Conservation (phyloP, 2,888 invertebrate species). For the Sturmia bella region DNA sequence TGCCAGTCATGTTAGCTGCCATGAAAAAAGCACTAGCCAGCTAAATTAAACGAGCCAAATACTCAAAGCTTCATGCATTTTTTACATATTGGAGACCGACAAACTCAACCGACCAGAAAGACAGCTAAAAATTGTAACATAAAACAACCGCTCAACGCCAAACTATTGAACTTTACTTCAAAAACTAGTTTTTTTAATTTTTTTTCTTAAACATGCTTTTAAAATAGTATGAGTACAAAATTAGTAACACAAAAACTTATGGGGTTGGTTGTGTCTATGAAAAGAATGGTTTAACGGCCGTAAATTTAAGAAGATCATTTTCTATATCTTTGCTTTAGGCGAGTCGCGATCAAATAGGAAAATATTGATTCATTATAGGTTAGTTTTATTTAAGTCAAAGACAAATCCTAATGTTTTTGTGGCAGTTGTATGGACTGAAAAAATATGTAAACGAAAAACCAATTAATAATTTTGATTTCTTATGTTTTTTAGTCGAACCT, state of each 20-base stretch:
- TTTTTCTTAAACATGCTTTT: not conserved
- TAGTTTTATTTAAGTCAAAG: too few species aligned
- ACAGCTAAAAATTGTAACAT: slow-evolving; percentile 68
- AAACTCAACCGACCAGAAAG: slow-evolving; percentile 65
- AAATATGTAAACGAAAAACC: too few species aligned
- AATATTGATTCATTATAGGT: not conserved
- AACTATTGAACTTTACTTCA: slow-evolving; percentile 66
- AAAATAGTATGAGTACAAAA: slow-evolving; percentile 6
- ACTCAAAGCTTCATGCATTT: slow-evolving; percentile 29
- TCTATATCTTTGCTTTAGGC: too few species aligned
- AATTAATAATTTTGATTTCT: too few species aligned
- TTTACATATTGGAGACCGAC: slow-evolving; percentile 57
- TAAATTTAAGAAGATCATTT: too few species aligned
- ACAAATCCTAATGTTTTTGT: too few species aligned
- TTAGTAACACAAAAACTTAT: slow-evolving; percentile 24
- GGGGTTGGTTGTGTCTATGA: not conserved
- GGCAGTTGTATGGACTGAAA: too few species aligned
- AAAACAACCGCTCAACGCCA: slow-evolving; percentile 49
- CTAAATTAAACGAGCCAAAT: slow-evolving; percentile 21
- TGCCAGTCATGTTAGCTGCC: slow-evolving; percentile 16
- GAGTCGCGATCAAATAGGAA: too few species aligned
- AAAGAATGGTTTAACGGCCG: too few species aligned
- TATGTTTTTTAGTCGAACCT: too few species aligned
- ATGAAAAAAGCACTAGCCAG: slow-evolving; percentile 8
- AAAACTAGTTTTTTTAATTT: slow-evolving; percentile 43